Base-by-base conservation (phyloP, 2,797 vertebrate species). In the Chiroxiphia lanceolata region DNA sequence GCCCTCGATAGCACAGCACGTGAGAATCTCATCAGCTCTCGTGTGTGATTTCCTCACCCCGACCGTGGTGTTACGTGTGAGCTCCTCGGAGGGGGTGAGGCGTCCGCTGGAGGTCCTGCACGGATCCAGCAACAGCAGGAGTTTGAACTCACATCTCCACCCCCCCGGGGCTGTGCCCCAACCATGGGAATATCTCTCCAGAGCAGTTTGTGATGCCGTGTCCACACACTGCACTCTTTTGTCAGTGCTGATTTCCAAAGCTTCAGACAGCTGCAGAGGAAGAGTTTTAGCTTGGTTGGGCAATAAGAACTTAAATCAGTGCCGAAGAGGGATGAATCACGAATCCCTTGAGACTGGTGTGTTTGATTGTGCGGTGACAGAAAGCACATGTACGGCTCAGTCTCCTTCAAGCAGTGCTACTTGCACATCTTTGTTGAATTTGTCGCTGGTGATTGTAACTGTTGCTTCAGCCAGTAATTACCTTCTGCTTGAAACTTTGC, bases 401-500 rank as follows among this genome's bases (percentile, higher is more conserved):
- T 57, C 57, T 84, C 38, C 64, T 40, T 34, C 11, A 10, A 48
- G 68, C 83, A 67, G 25, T 19, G 67, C 59, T 38, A 27, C 27
- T 59, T 82, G 45, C 21, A 27, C 36, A 19, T 69, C 57, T 80
- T 53, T 5, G 33, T 56, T 11, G 13, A 45, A 22, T 74, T 64
- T 87, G 34, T 59, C 1, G 0, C 53, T 90, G 59, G 25, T 86
- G n/a, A 26, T 68, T 81, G 6, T 40, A 59, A 17, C 19, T 56
- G 3, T 65, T 89, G 38, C 72, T 80, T 93, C 84, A 42, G 44
- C 59, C 71, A 65, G 6, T 84, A 94, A 74, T 82, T 77, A 16
- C 57, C 57, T 54, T 97, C 26, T 95, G 59, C 76, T 96, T 97
- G 68, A 90, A 96, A 88, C 93, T 97, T 96, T 96, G 60, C 97